phyloP scores from a whole-genome alignment of 2,888 invertebrate species.

The Tuberolachnus salignus region DNA sequence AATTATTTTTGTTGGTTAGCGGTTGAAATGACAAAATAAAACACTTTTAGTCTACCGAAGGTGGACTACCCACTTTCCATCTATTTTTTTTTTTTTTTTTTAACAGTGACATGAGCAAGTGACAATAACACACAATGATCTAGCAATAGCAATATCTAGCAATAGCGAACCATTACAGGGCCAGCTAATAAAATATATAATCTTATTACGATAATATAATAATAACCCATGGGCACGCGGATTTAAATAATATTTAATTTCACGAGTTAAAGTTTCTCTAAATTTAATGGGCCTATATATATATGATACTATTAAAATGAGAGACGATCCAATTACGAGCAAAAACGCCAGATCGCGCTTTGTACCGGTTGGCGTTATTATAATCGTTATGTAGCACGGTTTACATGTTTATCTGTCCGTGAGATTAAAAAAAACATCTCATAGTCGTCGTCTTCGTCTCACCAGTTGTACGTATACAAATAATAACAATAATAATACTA shows the following conservation, averaged over 20 bases:
- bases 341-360: background rate
- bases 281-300: background rate
- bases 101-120: no score
- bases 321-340: conserved; percentile 27
- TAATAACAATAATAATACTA: background rate
- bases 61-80: no score
- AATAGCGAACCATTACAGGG: no score
- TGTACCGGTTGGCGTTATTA: background rate
- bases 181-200: no score
- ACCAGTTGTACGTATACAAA: background rate
- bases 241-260: background rate
- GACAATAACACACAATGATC: no score
- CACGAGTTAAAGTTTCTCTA: background rate
- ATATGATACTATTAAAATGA: background rate
- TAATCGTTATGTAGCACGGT: conserved; percentile 23
- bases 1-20: no score
- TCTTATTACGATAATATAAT: no score
- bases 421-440: conserved; percentile 42
- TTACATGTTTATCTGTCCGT: conserved; percentile 53
- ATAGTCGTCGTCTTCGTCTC: conserved; percentile 12
- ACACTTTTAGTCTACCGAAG: no score
- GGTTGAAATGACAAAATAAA: no score
- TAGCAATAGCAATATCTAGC: no score
- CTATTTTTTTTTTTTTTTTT: no score
- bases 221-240: no score